Evolutionary conservation across 2,113 vertebrate genomes (phyloP), one percentile per base, ranked within the genome.

Genomic region (Mobula birostris): DNA sequence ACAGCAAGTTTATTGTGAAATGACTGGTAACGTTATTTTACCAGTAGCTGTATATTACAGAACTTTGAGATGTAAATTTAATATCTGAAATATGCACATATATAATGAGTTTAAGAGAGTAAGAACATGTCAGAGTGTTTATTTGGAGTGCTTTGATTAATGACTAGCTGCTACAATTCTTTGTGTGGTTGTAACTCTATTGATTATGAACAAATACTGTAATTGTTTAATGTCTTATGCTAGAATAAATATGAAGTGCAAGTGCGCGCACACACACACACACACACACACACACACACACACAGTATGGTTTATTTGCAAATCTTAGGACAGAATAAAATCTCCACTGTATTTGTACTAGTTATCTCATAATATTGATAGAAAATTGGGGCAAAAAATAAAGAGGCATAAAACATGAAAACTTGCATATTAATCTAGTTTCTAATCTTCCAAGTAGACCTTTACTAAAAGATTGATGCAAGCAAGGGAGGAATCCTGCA

Each of bases 131-230:
- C 82, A 85, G 21, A 58, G 80, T 82, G 82, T 85, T 85, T 58
- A 58, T 85, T 85, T 85, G 48, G 24, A 24, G 82, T 85, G 82
- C 58, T 85, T 85, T 85, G 82, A 85, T 85, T 85, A 85, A 85
- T 85, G 82, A 85, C 40, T 85, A 85, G 40, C 82, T 85, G 48
- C 40, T 85, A 48, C 82, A 27, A 36, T 85, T 85, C 82, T 85
- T 58, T 85, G 82, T 48, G 11, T 85, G 21, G 48, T 24, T 85
- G 40, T 82, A 83, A 48, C 80, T 24, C 82, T 27, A 48, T 85
- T 85, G 40, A 58, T 85, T 85, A 85, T 85, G 82, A 58, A 58
- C 58, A 85, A 85, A 85, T 29, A 48, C 48, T 85, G 27, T 85
- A 85, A 85, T 58, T 83, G 40, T 21, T 85, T 85, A 58, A 85